Base-by-base conservation (phyloP, 1,140 invertebrate species). In the Nylanderia fulva region DNA sequence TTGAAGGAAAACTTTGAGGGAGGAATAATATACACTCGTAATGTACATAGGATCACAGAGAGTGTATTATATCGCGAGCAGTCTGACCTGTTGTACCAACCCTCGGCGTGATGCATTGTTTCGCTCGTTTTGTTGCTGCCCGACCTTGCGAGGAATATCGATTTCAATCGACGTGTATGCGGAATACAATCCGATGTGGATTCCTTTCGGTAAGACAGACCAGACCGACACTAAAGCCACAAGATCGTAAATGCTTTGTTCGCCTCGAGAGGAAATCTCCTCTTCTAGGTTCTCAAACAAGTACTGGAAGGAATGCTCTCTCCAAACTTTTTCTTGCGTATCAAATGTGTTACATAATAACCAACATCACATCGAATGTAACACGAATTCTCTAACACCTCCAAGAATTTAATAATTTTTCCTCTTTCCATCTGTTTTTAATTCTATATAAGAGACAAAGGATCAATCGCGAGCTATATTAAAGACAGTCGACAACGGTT, bases 111-210 rank as follows among this genome's bases (percentile, higher is more conserved):
- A 89, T 89, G 82, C 86, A 92, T 92, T 92, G 91, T 92, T 92
- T 83, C 71, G 86, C 69, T 89, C 87, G 88, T 92, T 92, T 92
- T 86, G 85, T 91, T 92, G 90, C 79, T 66, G 75, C 24, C 83
- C 88, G 90, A 89, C 90, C 91, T 93, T 92, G 90, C 89, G 60
- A 66, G 66, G 90, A 93, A 91, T 93, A 93, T 93, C 91, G 90
- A 93, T 93, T 93, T 93, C 92, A 92, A 92, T 93, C 91, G 88
- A 82, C 77, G 85, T 88, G 86, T 90, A 90, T 74, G 85, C 86
- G 91, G 90, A 92, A 91, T 87, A 91, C 91, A 93, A 93, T 93
- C 91, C 92, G 85, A 86, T 56, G 87, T 84, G 76, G 83, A 87
- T 90, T 85, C 88, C 79, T 79, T 64, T 86, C 83, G 76, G 77